These are phyloP conservation scores for Cephalopterus ornatus DNA, from an alignment of 2,113 vertebrate genomes.

Conservation along the genomic window DNA sequence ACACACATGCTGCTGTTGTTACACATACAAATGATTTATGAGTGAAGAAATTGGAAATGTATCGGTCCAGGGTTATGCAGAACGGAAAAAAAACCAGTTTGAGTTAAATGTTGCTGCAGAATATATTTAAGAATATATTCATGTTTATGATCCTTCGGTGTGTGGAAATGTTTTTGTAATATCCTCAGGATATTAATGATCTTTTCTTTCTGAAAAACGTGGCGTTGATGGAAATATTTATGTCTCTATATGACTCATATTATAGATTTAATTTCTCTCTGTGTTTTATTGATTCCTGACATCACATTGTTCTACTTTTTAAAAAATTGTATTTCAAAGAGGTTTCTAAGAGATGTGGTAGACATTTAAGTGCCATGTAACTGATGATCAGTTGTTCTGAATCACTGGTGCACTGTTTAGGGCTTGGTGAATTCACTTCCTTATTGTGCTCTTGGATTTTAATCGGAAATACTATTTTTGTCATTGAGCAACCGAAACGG, in stretches of 20 bases:
- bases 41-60: neutral
- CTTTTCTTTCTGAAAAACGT: neutral
- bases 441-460: neutral
- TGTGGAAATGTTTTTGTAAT: neutral
- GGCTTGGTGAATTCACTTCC: neutral
- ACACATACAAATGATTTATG: neutral
- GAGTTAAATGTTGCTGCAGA: neutral
- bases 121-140: neutral
- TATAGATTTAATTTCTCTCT: neutral
- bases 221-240: neutral
- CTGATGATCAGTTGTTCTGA: neutral
- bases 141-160: neutral
- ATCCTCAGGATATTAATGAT: neutral
- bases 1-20: neutral
- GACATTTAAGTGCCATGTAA: neutral
- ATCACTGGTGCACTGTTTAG: neutral
- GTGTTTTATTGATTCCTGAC: neutral
- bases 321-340: neutral
- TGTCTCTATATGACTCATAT: neutral
- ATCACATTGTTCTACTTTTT: neutral
- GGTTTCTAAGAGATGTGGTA: neutral
- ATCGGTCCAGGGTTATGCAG: neutral
- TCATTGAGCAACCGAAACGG: neutral
- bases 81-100: neutral
- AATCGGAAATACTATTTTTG: neutral